Evolutionary conservation across 2,888 invertebrate species (phyloP).

Genomic region (Sarcophaga variegata): DNA sequence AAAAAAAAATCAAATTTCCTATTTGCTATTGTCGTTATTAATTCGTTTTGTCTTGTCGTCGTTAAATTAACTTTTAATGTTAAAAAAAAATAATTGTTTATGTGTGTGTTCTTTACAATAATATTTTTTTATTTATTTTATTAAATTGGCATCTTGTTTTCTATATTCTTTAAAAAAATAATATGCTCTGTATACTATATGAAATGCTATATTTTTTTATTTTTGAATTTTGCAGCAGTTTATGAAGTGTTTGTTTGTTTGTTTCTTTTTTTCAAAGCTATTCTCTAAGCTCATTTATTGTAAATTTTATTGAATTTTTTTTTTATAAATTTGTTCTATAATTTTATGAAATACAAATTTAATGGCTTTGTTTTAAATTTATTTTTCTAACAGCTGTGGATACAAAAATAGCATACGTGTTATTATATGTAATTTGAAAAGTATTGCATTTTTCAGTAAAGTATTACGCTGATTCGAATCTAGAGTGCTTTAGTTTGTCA

Average conservation of each 20-base stretch:
- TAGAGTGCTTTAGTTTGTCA: no score
- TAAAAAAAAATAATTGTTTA: neutral
- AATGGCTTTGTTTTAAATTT: conserved; percentile 15
- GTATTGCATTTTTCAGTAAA: no score
- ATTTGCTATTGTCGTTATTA: conserved; percentile 1
- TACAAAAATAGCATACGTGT: conserved; percentile 11
- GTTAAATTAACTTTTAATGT: neutral
- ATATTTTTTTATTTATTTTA: conserved; percentile 17
- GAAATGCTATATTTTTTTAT: conserved; percentile 8
- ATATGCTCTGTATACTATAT: conserved; percentile 2
- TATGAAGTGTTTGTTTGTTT: conserved; percentile 65
- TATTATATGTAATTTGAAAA: no score
- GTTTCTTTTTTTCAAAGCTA: neutral
- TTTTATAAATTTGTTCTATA: neutral
- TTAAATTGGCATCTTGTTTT: conserved; percentile 37
- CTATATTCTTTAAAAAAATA: conserved; percentile 19
- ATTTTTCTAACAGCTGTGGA: conserved; percentile 26
- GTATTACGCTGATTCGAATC: no score
- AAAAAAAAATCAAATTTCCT: neutral
- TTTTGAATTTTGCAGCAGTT: conserved; percentile 60
- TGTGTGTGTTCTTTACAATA: conserved; percentile 13
- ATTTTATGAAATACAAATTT: neutral
- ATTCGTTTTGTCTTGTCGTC: conserved; percentile 27
- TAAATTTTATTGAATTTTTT: conserved; percentile 7
- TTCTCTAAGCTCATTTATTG: neutral